Conservation (phyloP, 1,140 invertebrate species). For the Papilio glaucus region DNA sequence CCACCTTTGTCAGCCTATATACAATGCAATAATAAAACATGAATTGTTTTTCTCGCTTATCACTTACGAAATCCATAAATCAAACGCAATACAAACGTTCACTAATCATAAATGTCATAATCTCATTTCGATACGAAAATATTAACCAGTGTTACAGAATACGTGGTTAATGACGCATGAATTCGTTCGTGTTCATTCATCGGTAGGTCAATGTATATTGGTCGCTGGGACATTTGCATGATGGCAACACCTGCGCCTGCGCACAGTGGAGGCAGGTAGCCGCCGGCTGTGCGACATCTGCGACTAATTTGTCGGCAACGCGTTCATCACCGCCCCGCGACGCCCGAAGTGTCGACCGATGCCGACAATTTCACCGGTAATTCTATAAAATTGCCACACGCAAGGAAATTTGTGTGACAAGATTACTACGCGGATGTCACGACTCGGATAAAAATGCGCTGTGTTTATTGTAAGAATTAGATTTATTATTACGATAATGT, state of each 20-base stretch:
- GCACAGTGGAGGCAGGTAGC: slow-evolving; percentile 57
- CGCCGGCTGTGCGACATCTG: slow-evolving; percentile 79
- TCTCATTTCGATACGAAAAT: slow-evolving; percentile 2
- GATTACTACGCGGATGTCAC: not conserved
- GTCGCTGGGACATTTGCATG: slow-evolving; percentile 67
- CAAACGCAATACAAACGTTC: not conserved
- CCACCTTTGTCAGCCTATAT: not conserved
- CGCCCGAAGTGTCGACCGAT: slow-evolving; percentile 74
- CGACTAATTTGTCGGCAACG: slow-evolving; percentile 77
- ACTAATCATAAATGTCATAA: slow-evolving; percentile 18
- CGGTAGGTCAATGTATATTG: slow-evolving; percentile 45
- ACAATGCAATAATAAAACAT: not conserved
- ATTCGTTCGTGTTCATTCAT: not conserved
- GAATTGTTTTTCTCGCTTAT: not conserved
- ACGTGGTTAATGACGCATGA: slow-evolving; percentile 17
- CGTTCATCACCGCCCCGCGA: slow-evolving; percentile 63
- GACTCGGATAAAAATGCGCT: not conserved
- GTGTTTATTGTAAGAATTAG: slow-evolving; percentile 28
- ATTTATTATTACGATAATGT: not conserved
- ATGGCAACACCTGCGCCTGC: slow-evolving; percentile 60
- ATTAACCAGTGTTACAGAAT: slow-evolving; percentile 6
- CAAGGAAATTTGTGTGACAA: slow-evolving; percentile 40
- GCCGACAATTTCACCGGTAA: slow-evolving; percentile 71
- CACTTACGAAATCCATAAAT: slow-evolving; percentile 4
- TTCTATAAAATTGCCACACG: slow-evolving; percentile 79